phyloP scores from a whole-genome alignment of 2,888 invertebrate genomes.

The Hyposoter dolosus region DNA sequence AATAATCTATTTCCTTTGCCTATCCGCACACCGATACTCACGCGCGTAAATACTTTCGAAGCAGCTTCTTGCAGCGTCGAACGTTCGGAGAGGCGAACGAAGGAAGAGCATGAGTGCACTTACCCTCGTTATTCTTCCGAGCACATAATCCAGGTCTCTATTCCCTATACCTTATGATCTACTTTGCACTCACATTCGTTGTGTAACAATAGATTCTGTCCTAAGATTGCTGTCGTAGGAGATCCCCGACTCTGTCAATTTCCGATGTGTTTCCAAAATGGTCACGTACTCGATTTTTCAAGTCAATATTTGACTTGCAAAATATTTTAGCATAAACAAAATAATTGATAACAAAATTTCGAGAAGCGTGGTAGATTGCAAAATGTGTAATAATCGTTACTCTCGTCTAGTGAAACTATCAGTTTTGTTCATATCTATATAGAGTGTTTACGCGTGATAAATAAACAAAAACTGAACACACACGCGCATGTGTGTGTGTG shows the following conservation, averaged over 20 bases:
- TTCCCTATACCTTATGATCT: conserved; percentile 56
- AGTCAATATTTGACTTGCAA: neutral
- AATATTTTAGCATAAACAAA: neutral
- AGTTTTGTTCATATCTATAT: neutral
- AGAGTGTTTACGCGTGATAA: neutral
- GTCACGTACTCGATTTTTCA: neutral
- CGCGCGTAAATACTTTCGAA: conserved; percentile 14
- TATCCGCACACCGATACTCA: conserved; percentile 37
- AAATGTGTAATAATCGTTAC: neutral
- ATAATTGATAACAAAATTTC: neutral
- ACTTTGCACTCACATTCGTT: conserved; percentile 41
- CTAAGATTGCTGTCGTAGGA: neutral
- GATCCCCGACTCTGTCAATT: neutral
- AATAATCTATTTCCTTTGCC: conserved; percentile 5
- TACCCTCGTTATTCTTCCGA: conserved; percentile 75
- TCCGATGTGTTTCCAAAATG: neutral
- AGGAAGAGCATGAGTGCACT: conserved; percentile 77
- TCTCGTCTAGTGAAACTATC: neutral
- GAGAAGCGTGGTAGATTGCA: neutral
- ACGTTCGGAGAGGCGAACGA: conserved; percentile 74
- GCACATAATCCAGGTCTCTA: conserved; percentile 72
- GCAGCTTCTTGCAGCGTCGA: conserved; percentile 56
- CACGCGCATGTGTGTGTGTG: too few relatives aligned
- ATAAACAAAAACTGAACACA: neutral
- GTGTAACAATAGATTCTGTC: conserved; percentile 48